These are phyloP conservation scores for Puntigrus tetrazona DNA, from an alignment of 2,113 vertebrate species.

Conservation along the genomic window DNA sequence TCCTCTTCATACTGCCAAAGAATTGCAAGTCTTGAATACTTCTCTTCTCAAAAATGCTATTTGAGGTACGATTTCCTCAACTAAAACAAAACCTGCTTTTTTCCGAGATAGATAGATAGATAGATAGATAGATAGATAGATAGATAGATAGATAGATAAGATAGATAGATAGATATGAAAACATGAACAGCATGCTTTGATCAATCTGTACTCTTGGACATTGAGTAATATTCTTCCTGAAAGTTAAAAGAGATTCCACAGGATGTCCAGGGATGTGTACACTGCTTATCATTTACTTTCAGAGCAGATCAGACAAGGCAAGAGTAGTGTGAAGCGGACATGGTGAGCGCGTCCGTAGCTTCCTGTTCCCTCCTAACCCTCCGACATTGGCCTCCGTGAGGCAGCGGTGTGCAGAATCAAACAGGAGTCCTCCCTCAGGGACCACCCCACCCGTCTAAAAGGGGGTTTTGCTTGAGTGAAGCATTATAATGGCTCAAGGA, in stretches of 20 bases:
- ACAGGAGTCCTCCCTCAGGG: conserved; percentile 45
- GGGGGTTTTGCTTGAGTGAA: conserved; percentile 75
- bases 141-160: no score
- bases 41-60: not conserved
- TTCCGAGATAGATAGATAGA: no score
- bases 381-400: not conserved
- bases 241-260: conserved; percentile 26
- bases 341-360: conserved; percentile 18
- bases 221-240: not conserved
- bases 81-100: not conserved
- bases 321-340: conserved; percentile 18
- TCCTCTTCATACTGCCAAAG: not conserved
- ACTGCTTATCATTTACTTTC: conserved; percentile 33
- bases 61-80: not conserved
- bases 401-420: conserved; percentile 37
- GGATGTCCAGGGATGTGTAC: not conserved
- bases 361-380: conserved; percentile 22
- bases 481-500: conserved; percentile 80
- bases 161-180: no score
- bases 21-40: not conserved
- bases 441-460: conserved; percentile 55
- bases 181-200: not conserved
- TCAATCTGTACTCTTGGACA: not conserved
- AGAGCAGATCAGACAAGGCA: conserved; percentile 18
- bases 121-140: no score